Percentiles rank a stretch among this genome's conserved stretches.
Conservation (phyloP, 2,888 invertebrate species). For the Arrhopalites spinosus region DNA sequence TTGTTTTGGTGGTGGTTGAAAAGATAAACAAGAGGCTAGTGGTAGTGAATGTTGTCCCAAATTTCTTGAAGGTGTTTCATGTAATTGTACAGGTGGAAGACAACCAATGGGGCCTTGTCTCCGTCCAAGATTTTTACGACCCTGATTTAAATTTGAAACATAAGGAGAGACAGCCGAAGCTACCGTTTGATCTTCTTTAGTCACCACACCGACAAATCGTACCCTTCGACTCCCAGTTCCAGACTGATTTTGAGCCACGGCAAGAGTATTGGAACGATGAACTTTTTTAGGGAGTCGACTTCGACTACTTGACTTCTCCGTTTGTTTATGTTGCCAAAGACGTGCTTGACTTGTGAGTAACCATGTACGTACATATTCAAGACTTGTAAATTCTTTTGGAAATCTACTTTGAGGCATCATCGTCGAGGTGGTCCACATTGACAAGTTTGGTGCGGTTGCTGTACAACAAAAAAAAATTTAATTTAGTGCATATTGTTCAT, state of each 20-base stretch:
- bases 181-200: slow-evolving; percentile 17
- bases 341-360: slow-evolving; percentile 48
- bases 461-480: too few relatives aligned
- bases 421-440: slow-evolving; percentile 54
- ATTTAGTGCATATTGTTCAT: too few relatives aligned
- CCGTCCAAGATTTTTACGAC: not conserved
- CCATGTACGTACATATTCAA: slow-evolving; percentile 55
- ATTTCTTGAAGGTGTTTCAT: too few relatives aligned
- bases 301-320: not conserved
- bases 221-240: slow-evolving; percentile 27
- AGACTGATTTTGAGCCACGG: slow-evolving; percentile 12
- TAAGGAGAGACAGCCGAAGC: not conserved
- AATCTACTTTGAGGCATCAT: slow-evolving; percentile 46
- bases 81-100: slow-evolving; percentile 19
- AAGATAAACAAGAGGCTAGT: slow-evolving; percentile 36
- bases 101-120: slow-evolving; percentile 48
- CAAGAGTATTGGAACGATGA: slow-evolving; percentile 38
- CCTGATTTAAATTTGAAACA: not conserved
- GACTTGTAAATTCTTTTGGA: slow-evolving; percentile 55
- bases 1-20: slow-evolving; percentile 54
- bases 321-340: slow-evolving; percentile 4
- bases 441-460: slow-evolving; percentile 32
- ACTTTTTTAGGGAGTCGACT: slow-evolving; percentile 36
- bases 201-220: slow-evolving; percentile 33
- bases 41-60: not conserved